Percentiles rank a stretch among this genome's conserved stretches.
These are phyloP conservation scores for Meriones psammophilus DNA, from an alignment of 2,797 vertebrate genomes.

Conservation along the genomic window DNA sequence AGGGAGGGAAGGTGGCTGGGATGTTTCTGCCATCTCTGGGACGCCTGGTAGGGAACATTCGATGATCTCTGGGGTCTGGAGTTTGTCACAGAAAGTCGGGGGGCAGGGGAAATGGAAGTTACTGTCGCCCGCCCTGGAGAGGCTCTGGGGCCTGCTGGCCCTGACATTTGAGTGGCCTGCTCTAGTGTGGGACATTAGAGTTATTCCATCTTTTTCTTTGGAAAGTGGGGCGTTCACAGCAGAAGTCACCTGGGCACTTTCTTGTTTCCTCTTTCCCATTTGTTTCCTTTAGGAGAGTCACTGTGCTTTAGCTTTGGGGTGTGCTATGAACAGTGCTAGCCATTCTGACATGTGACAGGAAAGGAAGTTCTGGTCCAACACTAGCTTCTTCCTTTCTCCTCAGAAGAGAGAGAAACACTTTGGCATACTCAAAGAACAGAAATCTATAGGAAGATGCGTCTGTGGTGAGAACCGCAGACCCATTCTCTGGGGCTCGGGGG, in stretches of 20 bases:
- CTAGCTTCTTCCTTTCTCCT: background rate
- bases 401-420: slow-evolving; percentile 4
- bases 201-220: background rate
- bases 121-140: background rate
- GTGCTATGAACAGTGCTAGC: background rate
- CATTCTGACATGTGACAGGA: background rate
- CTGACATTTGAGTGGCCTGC: background rate
- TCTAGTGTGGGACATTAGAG: background rate
- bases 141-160: background rate
- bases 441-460: background rate
- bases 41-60: background rate
- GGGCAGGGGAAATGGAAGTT: background rate
- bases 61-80: background rate
- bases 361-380: background rate
- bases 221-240: background rate
- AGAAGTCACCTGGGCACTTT: background rate
- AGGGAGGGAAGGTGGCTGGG: background rate
- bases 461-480: background rate
- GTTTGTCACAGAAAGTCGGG: background rate
- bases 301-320: background rate
- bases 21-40: background rate
- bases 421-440: background rate
- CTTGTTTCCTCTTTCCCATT: background rate
- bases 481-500: background rate
- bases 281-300: background rate